These are phyloP conservation scores for Protonibea diacanthus DNA, from an alignment of 2,797 vertebrate genomes.

Conservation along the genomic window DNA sequence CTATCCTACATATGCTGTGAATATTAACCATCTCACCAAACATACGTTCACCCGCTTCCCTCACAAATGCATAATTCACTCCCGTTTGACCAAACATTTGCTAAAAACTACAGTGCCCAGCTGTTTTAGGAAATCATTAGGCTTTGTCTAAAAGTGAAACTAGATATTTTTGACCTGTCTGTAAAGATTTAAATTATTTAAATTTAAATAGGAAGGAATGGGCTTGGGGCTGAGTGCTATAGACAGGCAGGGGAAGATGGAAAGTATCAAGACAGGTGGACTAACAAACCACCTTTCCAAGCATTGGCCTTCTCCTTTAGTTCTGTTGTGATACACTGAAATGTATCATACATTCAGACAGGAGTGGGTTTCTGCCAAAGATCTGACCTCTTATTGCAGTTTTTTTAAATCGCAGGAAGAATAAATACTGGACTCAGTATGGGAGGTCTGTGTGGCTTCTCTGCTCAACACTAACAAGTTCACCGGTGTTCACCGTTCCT, in stretches of 20 bases:
- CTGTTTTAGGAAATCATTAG: not conserved
- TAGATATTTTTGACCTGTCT: not conserved
- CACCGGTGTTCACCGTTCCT: constrained; percentile 54
- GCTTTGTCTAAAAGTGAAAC: not conserved
- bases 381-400: too few relatives aligned
- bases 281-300: not conserved
- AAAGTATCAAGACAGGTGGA: not conserved
- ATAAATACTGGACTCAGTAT: constrained; percentile 40
- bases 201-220: constrained; percentile 3
- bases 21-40: not conserved
- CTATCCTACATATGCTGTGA: not conserved
- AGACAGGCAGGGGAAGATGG: not conserved
- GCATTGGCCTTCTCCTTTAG: not conserved
- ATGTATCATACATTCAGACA: not conserved
- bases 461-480: constrained; percentile 65
- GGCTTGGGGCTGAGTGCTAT: not conserved
- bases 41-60: not conserved
- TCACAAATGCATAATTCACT: not conserved
- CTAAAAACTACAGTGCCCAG: not conserved
- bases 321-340: not conserved
- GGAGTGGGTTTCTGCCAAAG: not conserved
- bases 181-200: not conserved
- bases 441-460: constrained; percentile 67
- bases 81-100: not conserved
- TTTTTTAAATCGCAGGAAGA: not conserved